Base-by-base conservation (phyloP, 2,888 invertebrate genomes). In the Pristionchus mayeri region DNA sequence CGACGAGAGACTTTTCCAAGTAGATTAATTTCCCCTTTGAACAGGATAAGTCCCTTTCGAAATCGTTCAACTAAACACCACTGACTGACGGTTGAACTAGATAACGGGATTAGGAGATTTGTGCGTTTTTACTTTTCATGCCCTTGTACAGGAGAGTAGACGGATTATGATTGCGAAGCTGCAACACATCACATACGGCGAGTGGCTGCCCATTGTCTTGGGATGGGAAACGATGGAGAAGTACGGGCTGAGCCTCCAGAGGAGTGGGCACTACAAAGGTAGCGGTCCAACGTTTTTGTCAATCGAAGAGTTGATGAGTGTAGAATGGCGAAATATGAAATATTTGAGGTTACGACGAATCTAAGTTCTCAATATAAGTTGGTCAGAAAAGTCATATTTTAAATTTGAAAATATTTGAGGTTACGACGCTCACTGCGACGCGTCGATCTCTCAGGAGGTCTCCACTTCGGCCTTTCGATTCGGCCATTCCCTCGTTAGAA, bases 161-260 rank as follows among this genome's bases (percentile, higher is more conserved):
- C 91, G 93, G 52, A 94, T 94, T 63, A 89, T 94, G 11, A 91
- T 91, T 4, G 94, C 94, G 21, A 91, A 93, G 78, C 90, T 97
- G 96, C 94, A 94, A 87, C 93, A 93, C 85, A 93, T 94, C 27
- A 91, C 93, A 9, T 94, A 92, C 89, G 91, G 90, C 71, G 93
- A 94, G 87, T 94, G 92, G 89, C 93, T 98, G 82, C 98, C 98
- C 0, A 85, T 90, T 0, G 97, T 89, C n/a, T 85, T 90, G n/a
- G 90, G 90, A 11, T 96, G 96, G 96, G 96, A 96, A 90, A 96
- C 96, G 24, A 96, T 97, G 88, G 96, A 96, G 91, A 94, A 97
- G 7, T 97, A 97, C 93, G 97, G 96, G 7, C 93, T 98, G 84
- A 96, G 96, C 89, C 94, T 97, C 9, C 93, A 96, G 89, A 95